Percentiles rank a stretch among this genome's conserved stretches.
Conservation (phyloP, 2,113 vertebrate species). For the Desmodus rotundus region DNA sequence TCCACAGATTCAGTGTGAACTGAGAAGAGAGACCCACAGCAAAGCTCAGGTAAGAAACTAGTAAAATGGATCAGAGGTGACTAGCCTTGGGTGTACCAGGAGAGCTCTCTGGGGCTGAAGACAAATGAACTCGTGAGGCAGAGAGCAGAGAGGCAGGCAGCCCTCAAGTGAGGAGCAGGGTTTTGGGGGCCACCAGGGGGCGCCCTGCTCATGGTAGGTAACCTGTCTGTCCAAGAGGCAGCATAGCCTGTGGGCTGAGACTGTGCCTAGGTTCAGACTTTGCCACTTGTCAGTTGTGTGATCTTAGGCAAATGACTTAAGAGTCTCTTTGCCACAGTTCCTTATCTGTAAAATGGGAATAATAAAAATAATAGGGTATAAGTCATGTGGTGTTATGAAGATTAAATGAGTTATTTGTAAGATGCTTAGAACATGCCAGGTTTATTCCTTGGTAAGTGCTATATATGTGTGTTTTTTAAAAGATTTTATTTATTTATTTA, state of each 20-base stretch:
- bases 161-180: not conserved
- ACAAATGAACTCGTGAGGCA: not conserved
- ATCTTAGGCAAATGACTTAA: not conserved
- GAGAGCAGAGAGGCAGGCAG: not conserved
- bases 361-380: not conserved
- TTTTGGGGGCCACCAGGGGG: rapidly evolving
- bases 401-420: not conserved
- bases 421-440: not conserved
- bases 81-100: not conserved
- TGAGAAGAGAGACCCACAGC: not conserved
- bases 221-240: not conserved
- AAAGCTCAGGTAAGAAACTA: not conserved
- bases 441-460: not conserved
- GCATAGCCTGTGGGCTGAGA: not conserved
- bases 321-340: not conserved
- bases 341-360: not conserved
- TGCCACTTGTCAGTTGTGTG: not conserved
- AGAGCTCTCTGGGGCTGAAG: not conserved
- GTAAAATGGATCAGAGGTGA: not conserved
- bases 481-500: too few species aligned
- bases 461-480: not conserved
- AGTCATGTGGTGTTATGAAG: not conserved
- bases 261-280: not conserved
- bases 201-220: rapidly evolving
- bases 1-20: not conserved